A percentile compares a stretch with the other conserved stretches of the same genome.
Conservation (phyloP, 2,888 invertebrate species). For the Taphrorychus bicolor region DNA sequence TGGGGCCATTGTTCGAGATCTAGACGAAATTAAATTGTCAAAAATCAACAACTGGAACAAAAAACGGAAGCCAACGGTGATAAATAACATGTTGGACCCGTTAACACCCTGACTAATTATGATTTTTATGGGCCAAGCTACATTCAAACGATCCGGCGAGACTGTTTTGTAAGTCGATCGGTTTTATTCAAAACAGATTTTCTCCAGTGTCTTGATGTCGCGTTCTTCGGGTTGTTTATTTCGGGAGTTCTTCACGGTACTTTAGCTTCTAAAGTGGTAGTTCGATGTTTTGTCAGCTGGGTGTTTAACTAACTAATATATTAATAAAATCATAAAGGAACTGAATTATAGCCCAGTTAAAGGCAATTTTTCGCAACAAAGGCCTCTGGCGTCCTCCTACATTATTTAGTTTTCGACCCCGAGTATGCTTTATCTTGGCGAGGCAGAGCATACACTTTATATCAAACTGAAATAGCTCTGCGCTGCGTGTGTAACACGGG, state of each 20-base stretch:
- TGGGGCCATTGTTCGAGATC: conserved; percentile 1
- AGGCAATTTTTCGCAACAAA: conserved; percentile 1
- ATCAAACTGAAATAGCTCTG: conserved; percentile 33
- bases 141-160: conserved; percentile 22
- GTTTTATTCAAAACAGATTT: conserved; percentile 27
- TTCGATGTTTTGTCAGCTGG: neutral
- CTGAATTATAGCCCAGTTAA: too few relatives aligned
- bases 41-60: conserved; percentile 29
- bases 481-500: conserved; percentile 30
- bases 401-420: conserved; percentile 22
- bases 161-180: conserved; percentile 22
- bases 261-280: neutral
- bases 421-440: conserved; percentile 33
- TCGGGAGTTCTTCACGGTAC: neutral
- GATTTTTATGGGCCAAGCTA: conserved; percentile 25
- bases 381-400: neutral
- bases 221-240: neutral
- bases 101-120: conserved; percentile 36
- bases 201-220: neutral
- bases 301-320: too few relatives aligned
- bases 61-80: conserved; percentile 35
- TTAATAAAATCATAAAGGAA: too few relatives aligned
- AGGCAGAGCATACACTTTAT: conserved; percentile 36
- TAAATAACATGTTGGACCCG: conserved; percentile 36
- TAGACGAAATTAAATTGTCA: conserved; percentile 32